These are phyloP conservation scores for Xenopus petersii DNA, from an alignment of 2,797 vertebrate species.

Conservation along the genomic window DNA sequence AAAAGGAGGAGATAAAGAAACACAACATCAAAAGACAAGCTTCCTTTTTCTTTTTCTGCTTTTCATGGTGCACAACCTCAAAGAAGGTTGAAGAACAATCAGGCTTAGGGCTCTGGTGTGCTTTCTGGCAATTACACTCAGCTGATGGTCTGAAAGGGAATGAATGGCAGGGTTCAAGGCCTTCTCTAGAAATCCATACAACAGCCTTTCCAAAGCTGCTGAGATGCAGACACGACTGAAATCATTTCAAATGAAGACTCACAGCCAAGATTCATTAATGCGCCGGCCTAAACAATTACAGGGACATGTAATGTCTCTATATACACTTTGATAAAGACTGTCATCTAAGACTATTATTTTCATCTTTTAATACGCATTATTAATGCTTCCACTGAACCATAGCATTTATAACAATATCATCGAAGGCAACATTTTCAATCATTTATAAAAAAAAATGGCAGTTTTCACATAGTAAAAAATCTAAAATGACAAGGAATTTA, in stretches of 20 bases:
- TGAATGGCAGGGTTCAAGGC: slow-evolving; percentile 99
- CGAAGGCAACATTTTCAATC: slow-evolving; percentile 58
- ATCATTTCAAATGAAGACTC: slow-evolving; percentile 96
- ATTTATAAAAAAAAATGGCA: neutral
- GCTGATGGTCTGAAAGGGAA: slow-evolving; percentile 98
- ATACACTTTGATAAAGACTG: slow-evolving; percentile 76
- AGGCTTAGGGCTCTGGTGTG: slow-evolving; percentile 94
- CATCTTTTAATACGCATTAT: slow-evolving; percentile 68
- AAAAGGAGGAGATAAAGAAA: slow-evolving; percentile 71
- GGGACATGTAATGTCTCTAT: slow-evolving; percentile 78
- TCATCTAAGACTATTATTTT: slow-evolving; percentile 70
- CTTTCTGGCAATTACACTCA: slow-evolving; percentile 99
- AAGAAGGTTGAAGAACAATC: slow-evolving; percentile 99
- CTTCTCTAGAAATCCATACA: slow-evolving; percentile 94
- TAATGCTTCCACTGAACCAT: slow-evolving; percentile 63
- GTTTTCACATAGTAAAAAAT: neutral
- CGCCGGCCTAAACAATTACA: slow-evolving; percentile 78
- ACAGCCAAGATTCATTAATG: slow-evolving; percentile 79
- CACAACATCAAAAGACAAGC: slow-evolving; percentile 90
- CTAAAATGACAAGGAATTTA: neutral
- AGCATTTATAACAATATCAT: slow-evolving; percentile 63
- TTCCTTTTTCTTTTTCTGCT: slow-evolving; percentile 77
- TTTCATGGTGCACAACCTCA: slow-evolving; percentile 99
- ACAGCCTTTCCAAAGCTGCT: slow-evolving; percentile 85
- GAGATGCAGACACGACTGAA: slow-evolving; percentile 78